These are phyloP conservation scores for Agonum fuliginosum DNA, from an alignment of 2,888 invertebrate species.

Conservation along the genomic window DNA sequence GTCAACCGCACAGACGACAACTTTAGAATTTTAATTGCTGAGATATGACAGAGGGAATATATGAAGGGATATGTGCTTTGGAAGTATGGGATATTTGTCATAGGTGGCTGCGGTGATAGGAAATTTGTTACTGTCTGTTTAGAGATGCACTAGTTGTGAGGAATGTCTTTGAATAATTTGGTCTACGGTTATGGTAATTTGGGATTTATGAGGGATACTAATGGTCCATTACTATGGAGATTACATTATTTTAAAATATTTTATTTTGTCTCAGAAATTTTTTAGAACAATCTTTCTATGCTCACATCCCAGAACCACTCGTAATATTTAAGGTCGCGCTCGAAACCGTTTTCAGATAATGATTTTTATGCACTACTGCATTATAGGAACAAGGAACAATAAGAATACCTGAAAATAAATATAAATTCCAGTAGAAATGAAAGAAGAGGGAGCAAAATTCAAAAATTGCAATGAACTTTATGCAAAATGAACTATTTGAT, in stretches of 20 bases:
- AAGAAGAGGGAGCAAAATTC: too few species aligned
- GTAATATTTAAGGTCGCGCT: too few species aligned
- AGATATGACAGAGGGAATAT: conserved; percentile 23
- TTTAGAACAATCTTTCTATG: too few species aligned
- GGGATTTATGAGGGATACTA: not conserved
- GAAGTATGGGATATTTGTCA: conserved; percentile 31
- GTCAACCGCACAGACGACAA: conserved; percentile 27
- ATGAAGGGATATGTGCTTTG: conserved; percentile 23
- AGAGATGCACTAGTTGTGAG: conserved; percentile 1
- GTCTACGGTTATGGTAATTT: conserved; percentile 30
- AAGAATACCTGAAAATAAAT: too few species aligned
- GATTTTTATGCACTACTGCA: too few species aligned
- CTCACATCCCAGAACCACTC: too few species aligned
- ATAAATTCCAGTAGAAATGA: too few species aligned
- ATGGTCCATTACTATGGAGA: not conserved
- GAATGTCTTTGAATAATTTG: conserved; percentile 28
- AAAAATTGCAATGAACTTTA: too few species aligned
- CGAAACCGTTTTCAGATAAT: too few species aligned
- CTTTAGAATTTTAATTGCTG: conserved; percentile 54
- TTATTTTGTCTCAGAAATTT: too few species aligned
- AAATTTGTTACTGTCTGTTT: conserved; percentile 22
- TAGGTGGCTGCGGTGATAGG: not conserved
- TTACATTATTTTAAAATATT: not conserved
- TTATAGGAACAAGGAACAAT: too few species aligned
- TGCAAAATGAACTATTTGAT: too few species aligned